phyloP scores from a whole-genome alignment of 2,797 vertebrate species.

The Epinephelus malabaricus region DNA sequence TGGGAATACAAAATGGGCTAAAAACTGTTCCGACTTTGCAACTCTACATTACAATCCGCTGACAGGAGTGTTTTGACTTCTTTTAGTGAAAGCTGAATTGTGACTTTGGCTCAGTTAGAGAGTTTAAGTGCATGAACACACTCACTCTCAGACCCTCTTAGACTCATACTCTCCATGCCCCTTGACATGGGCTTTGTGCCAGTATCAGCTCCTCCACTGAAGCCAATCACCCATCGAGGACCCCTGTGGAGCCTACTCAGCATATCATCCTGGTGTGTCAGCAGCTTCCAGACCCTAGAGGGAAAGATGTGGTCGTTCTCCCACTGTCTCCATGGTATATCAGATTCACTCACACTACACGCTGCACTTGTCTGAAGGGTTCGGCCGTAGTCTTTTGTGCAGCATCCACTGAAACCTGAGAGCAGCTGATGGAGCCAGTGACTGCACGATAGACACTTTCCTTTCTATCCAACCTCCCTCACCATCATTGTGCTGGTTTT shows the following conservation, averaged over 20 bases:
- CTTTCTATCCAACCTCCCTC: not conserved
- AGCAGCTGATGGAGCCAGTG: not conserved
- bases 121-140: conserved; percentile 13
- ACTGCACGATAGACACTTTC: conserved; percentile 19
- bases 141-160: not conserved
- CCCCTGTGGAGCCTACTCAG: conserved; percentile 58
- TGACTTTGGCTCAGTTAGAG: conserved; percentile 21
- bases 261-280: conserved; percentile 66
- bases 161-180: conserved; percentile 19
- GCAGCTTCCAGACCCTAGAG: conserved; percentile 52
- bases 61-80: not conserved
- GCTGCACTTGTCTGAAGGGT: conserved; percentile 23
- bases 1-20: not conserved
- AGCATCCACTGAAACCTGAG: conserved; percentile 44
- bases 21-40: not conserved
- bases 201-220: conserved; percentile 55
- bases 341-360: conserved; percentile 18
- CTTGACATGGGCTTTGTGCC: conserved; percentile 53
- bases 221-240: conserved; percentile 60
- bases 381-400: conserved; percentile 14
- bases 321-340: conserved; percentile 26
- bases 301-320: conserved; percentile 49
- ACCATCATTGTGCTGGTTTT: conserved; percentile 17
- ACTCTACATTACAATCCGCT: too few species aligned
- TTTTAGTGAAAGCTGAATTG: not conserved